A percentile compares a stretch with the other conserved stretches of the same genome.
Conservation (phyloP, 1,140 invertebrate genomes). For the Ceratosolen fusciceps region DNA sequence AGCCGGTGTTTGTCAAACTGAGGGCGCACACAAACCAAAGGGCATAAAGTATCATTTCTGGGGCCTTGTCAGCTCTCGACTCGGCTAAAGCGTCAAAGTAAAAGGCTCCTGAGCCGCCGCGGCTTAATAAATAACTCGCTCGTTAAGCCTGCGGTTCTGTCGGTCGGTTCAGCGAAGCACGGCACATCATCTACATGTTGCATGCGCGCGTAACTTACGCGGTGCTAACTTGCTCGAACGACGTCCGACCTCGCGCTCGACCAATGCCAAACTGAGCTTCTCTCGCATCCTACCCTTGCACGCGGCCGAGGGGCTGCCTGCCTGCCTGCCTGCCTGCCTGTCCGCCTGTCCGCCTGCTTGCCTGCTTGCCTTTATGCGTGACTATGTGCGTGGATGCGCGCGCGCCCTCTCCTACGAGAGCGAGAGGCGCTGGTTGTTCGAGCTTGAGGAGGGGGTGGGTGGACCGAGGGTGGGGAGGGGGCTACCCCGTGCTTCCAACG, state of each 20-base stretch:
- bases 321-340: no score
- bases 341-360: no score
- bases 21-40: slow-evolving; percentile 60
- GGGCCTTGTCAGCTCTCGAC: neutral
- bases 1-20: slow-evolving; percentile 57
- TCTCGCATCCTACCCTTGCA: neutral
- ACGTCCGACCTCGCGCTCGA: slow-evolving; percentile 57
- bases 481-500: slow-evolving; percentile 53
- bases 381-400: no score
- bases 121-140: neutral
- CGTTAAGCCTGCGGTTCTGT: neutral
- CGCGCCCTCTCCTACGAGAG: neutral
- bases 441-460: slow-evolving; percentile 38
- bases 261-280: slow-evolving; percentile 48
- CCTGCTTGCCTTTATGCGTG: no score
- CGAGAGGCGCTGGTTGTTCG: neutral
- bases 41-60: slow-evolving; percentile 29
- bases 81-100: no score
- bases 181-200: slow-evolving; percentile 54
- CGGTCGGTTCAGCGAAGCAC: slow-evolving; percentile 15
- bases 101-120: neutral
- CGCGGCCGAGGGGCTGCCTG: slow-evolving; percentile 2
- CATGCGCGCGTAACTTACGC: slow-evolving; percentile 34
- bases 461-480: slow-evolving; percentile 29
- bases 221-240: slow-evolving; percentile 16